These are phyloP conservation scores for Augochlora pura DNA, from an alignment of 1,140 invertebrate genomes.

Conservation along the genomic window DNA sequence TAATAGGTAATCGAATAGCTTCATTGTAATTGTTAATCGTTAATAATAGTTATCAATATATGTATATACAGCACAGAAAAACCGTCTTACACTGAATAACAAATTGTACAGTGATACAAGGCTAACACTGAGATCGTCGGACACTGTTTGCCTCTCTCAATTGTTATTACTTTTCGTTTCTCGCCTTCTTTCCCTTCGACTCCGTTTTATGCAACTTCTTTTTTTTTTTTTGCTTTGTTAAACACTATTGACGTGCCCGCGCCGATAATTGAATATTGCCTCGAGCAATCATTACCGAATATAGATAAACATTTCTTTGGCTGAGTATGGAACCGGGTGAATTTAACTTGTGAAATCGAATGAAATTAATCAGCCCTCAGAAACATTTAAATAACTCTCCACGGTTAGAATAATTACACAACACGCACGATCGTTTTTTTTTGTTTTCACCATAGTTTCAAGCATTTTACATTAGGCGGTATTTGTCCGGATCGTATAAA, in stretches of 20 bases:
- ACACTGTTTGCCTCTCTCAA: slow-evolving; percentile 27
- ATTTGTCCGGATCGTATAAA: slow-evolving; percentile 8
- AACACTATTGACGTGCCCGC: slow-evolving; percentile 29
- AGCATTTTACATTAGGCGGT: slow-evolving; percentile 6
- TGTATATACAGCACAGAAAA: slow-evolving; percentile 62
- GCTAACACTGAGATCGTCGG: slow-evolving; percentile 59
- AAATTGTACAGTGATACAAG: slow-evolving; percentile 66
- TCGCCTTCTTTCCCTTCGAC: background rate
- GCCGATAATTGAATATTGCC: slow-evolving; percentile 16
- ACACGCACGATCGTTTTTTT: background rate
- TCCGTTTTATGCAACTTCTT: background rate
- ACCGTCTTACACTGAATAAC: slow-evolving; percentile 63
- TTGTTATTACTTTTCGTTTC: slow-evolving; percentile 14
- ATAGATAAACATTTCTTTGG: slow-evolving; percentile 11
- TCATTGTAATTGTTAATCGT: slow-evolving; percentile 59
- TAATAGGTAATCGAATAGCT: slow-evolving; percentile 63
- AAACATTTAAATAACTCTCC: slow-evolving; percentile 24
- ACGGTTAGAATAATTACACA: slow-evolving; percentile 3
- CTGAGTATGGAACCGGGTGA: background rate
- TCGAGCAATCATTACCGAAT: background rate
- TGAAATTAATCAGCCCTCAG: background rate
- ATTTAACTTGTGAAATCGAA: background rate
- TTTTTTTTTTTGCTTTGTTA: background rate
- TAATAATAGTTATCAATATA: slow-evolving; percentile 64
- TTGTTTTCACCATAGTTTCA: background rate